phyloP scores from a whole-genome alignment of 2,113 vertebrate genomes.

The Strix aluco region DNA sequence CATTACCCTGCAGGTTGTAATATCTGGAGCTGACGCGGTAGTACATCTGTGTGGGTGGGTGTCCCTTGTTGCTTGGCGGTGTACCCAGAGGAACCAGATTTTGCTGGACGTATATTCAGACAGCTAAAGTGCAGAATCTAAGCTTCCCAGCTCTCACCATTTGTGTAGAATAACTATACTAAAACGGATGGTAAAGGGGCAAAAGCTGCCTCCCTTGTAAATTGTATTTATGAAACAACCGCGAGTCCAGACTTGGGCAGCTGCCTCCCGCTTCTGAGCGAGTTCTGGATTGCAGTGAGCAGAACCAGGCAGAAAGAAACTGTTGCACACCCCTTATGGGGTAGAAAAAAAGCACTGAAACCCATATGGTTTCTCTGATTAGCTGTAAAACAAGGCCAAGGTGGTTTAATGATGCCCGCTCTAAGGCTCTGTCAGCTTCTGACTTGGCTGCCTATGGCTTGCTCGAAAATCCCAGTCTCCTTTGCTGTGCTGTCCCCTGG shows the following conservation, averaged over 20 bases:
- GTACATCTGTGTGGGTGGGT: not conserved
- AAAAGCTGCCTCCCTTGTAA: not conserved
- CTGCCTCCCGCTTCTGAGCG: not conserved
- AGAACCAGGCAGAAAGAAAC: not conserved
- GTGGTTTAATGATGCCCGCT: not conserved
- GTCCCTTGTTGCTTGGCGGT: not conserved
- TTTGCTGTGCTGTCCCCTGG: not conserved
- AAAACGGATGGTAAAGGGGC: not conserved
- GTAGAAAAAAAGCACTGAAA: not conserved
- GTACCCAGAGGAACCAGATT: not conserved
- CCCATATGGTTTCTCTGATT: not conserved
- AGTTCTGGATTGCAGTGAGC: not conserved
- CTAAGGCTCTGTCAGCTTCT: not conserved
- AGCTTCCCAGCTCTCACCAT: not conserved
- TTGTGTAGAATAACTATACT: not conserved
- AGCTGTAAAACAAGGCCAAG: not conserved
- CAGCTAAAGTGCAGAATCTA: not conserved
- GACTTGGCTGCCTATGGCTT: not conserved
- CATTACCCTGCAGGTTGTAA: not conserved
- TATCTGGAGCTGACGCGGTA: not conserved
- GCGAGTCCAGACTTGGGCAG: not conserved
- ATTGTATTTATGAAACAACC: not conserved
- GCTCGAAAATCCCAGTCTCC: rapidly evolving
- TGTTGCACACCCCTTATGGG: rapidly evolving
- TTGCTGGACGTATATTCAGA: not conserved